Percentiles rank a stretch among this genome's conserved stretches.
Conservation (phyloP, 2,797 vertebrate genomes). For the Ficedula albicollis region DNA sequence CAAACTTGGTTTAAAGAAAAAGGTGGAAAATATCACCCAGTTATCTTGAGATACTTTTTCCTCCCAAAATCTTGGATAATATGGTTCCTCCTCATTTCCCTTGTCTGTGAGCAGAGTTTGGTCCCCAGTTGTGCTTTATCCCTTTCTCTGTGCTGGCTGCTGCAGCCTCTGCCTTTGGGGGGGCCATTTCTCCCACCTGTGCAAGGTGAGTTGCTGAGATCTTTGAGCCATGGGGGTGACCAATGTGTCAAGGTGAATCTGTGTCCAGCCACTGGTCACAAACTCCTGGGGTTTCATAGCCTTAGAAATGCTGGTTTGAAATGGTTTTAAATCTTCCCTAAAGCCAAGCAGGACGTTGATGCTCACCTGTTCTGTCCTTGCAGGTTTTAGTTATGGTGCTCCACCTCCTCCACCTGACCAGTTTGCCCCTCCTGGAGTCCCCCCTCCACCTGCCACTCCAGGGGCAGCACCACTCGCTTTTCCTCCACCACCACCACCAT, state of each 20-base stretch:
- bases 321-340: rapidly evolving
- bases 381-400: slow-evolving; percentile 95
- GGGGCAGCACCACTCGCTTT: slow-evolving; percentile 91
- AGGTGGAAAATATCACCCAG: background rate
- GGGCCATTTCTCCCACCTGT: background rate
- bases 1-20: background rate
- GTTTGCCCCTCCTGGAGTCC: slow-evolving; percentile 92
- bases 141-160: background rate
- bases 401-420: slow-evolving; percentile 92
- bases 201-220: background rate
- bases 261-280: background rate
- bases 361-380: background rate
- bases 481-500: slow-evolving; percentile 90
- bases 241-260: rapidly evolving
- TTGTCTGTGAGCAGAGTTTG: background rate
- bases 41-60: background rate
- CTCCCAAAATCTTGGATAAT: background rate
- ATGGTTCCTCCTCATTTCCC: rapidly evolving
- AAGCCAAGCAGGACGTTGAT: background rate
- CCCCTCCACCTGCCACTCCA: slow-evolving; percentile 92
- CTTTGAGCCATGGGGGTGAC: rapidly evolving
- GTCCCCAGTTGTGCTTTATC: background rate
- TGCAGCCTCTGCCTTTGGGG: background rate
- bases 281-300: background rate
- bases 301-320: rapidly evolving